Percentiles rank a stretch among this genome's conserved stretches.
Evolutionary conservation across 2,888 invertebrate genomes (phyloP).

Genomic region (Caenorhabditis plicata): DNA sequence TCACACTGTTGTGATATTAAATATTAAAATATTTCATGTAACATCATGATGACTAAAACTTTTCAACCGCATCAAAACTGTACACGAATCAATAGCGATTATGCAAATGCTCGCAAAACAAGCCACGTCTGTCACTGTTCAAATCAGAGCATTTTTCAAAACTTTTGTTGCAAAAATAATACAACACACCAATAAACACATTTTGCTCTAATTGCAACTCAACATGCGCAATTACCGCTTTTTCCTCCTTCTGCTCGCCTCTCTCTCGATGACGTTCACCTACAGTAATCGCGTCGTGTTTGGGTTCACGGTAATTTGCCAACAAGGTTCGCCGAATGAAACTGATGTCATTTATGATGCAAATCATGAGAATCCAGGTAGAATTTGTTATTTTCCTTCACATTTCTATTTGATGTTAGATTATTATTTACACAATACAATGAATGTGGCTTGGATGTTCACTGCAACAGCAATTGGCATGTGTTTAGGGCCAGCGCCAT

Average conservation of each 20-base stretch:
- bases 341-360: constrained; percentile 6
- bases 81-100: too few species aligned
- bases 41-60: too few species aligned
- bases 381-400: background rate
- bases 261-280: constrained; percentile 32
- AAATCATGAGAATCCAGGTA: background rate
- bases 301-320: constrained; percentile 44
- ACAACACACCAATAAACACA: too few species aligned
- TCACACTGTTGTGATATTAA: too few species aligned
- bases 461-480: constrained; percentile 43
- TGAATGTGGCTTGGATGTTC: constrained; percentile 46
- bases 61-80: too few species aligned
- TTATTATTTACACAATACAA: constrained; percentile 32
- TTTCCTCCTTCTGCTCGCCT: constrained; percentile 24
- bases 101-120: too few species aligned
- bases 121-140: too few species aligned
- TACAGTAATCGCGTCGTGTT: constrained; percentile 44
- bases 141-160: too few species aligned
- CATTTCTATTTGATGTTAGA: constrained; percentile 14
- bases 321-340: constrained; percentile 31
- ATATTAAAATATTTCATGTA: too few species aligned
- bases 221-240: constrained; percentile 35
- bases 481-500: constrained; percentile 40
- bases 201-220: too few species aligned
- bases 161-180: too few species aligned